These are phyloP conservation scores for Diachasmimorpha longicaudata DNA, from an alignment of 1,140 invertebrate species.

Conservation along the genomic window DNA sequence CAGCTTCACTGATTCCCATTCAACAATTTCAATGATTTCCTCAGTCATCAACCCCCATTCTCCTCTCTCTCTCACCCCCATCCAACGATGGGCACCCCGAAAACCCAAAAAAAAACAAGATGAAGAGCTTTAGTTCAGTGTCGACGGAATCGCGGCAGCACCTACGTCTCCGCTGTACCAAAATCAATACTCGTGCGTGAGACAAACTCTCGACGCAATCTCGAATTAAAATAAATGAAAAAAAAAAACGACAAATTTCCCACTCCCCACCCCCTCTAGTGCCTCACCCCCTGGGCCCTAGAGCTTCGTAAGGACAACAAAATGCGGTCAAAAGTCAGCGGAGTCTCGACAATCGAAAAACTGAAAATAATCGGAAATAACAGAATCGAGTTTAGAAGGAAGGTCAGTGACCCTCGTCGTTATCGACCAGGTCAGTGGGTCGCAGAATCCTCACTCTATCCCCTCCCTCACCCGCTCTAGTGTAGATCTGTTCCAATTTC, in stretches of 20 bases:
- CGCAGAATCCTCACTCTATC: slow-evolving; percentile 45
- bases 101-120: neutral
- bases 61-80: too few relatives aligned
- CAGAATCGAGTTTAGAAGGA: slow-evolving; percentile 49
- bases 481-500: neutral
- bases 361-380: slow-evolving; percentile 19
- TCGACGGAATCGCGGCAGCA: slow-evolving; percentile 38
- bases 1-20: too few relatives aligned
- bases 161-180: slow-evolving; percentile 31
- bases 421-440: slow-evolving; percentile 65
- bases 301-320: neutral
- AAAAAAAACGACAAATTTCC: too few relatives aligned
- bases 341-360: slow-evolving; percentile 1
- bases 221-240: neutral
- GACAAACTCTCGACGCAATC: slow-evolving; percentile 23
- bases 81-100: neutral
- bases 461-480: neutral
- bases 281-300: neutral
- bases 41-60: too few relatives aligned
- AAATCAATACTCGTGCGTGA: slow-evolving; percentile 61
- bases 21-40: too few relatives aligned
- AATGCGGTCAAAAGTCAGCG: slow-evolving; percentile 6
- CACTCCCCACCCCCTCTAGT: too few relatives aligned
- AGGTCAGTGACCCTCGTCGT: slow-evolving; percentile 59
- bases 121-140: slow-evolving; percentile 51